Conservation (phyloP, 2,113 vertebrate species). For the Cryptoleucopteryx plumbea region DNA sequence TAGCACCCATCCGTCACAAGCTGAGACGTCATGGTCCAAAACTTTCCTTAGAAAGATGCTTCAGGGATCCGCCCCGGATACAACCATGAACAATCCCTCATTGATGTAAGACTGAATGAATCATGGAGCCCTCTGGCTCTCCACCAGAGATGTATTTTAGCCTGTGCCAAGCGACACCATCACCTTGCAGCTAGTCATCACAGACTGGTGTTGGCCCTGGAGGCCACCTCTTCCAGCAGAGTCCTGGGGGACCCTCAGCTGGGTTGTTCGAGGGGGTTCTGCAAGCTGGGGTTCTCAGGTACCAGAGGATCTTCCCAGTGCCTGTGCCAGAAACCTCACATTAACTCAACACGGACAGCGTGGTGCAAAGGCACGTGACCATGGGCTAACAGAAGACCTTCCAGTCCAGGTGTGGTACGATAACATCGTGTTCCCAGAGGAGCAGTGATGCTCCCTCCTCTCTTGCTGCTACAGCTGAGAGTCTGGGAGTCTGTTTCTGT, state of each 20-base stretch:
- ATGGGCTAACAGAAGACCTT: neutral
- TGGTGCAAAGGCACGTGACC: neutral
- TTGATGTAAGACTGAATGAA: neutral
- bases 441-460: neutral
- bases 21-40: neutral
- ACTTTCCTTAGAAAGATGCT: neutral
- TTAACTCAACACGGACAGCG: neutral
- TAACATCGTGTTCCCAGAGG: neutral
- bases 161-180: neutral
- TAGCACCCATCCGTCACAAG: neutral
- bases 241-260: neutral
- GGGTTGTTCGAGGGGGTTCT: neutral
- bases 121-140: neutral
- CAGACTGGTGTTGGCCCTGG: neutral
- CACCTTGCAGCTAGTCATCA: neutral
- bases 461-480: neutral
- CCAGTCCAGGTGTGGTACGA: neutral
- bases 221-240: neutral
- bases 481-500: neutral
- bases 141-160: neutral
- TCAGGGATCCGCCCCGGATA: neutral
- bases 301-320: neutral
- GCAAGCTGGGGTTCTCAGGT: neutral
- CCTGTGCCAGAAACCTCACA: neutral
- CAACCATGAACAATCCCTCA: neutral